Evolutionary conservation across 2,888 invertebrate species (phyloP).

Genomic region (Gymnoscelis rufifasciata): DNA sequence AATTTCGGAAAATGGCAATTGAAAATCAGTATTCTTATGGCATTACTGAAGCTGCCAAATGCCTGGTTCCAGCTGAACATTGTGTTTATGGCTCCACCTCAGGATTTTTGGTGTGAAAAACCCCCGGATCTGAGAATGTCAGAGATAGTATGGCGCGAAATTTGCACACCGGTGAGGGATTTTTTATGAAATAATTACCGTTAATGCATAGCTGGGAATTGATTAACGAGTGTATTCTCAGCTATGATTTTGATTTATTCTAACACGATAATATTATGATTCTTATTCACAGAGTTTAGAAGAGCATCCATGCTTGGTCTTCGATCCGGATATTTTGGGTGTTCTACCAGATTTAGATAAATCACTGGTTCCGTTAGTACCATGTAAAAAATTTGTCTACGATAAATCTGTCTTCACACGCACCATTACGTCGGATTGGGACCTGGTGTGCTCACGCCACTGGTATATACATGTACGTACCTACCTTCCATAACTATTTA

Average conservation of each 20-base stretch:
- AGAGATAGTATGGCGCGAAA: constrained; percentile 65
- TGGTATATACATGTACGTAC: constrained; percentile 67
- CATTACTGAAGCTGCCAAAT: constrained; percentile 77
- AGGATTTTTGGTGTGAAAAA: constrained; percentile 79
- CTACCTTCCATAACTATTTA: no score
- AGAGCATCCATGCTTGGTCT: constrained; percentile 64
- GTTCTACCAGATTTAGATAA: constrained; percentile 43
- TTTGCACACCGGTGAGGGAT: constrained; percentile 57
- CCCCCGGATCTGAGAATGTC: constrained; percentile 46
- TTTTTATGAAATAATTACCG: no score
- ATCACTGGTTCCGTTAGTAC: constrained; percentile 51
- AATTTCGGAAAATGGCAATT: constrained; percentile 81
- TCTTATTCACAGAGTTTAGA: constrained; percentile 46
- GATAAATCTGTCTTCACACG: constrained; percentile 77
- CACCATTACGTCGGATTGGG: constrained; percentile 83
- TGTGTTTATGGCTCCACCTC: constrained; percentile 80
- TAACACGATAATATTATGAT: no score
- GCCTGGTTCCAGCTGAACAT: constrained; percentile 82
- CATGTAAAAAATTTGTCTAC: constrained; percentile 68
- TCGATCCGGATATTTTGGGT: constrained; percentile 57
- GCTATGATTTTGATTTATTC: no score
- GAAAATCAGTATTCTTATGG: constrained; percentile 72
- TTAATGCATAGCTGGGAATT: no score
- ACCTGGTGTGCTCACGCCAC: constrained; percentile 80
- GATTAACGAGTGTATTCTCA: no score